A percentile compares a stretch with the other conserved stretches of the same genome.
These are phyloP conservation scores for Scomberomorus guttatus DNA, from an alignment of 2,797 vertebrate genomes.

Conservation along the genomic window DNA sequence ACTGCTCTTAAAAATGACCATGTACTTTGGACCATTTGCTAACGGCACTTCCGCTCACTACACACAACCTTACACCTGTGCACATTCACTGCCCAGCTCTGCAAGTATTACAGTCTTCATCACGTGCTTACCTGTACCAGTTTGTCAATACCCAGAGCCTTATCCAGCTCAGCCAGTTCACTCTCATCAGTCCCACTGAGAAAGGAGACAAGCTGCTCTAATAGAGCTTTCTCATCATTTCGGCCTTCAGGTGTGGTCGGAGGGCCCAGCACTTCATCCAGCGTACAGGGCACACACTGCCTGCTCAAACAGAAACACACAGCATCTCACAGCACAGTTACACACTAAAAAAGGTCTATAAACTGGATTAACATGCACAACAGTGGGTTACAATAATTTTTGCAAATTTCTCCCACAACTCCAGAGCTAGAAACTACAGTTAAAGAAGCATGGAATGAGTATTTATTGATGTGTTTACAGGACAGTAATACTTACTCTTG, in stretches of 20 bases:
- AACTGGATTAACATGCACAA: too few relatives aligned
- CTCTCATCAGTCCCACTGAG: conserved; percentile 96
- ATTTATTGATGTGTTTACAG: too few relatives aligned
- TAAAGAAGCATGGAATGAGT: neutral
- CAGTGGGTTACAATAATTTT: neutral
- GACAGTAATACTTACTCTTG: conserved; percentile 89
- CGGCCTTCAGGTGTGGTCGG: conserved; percentile 92
- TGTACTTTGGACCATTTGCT: too few relatives aligned
- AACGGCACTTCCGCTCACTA: too few relatives aligned
- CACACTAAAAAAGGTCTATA: neutral
- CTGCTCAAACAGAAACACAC: conserved; percentile 76
- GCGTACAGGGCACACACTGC: conserved; percentile 90
- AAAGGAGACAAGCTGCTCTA: conserved; percentile 95
- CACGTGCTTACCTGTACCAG: conserved; percentile 90
- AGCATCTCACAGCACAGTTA: neutral
- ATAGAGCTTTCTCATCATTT: conserved; percentile 93
- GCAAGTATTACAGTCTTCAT: neutral
- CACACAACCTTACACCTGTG: too few relatives aligned
- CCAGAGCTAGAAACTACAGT: neutral
- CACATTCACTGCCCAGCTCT: neutral
- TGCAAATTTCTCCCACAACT: neutral
- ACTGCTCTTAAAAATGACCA: neutral
- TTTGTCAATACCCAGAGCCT: conserved; percentile 97
- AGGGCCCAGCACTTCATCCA: conserved; percentile 94
- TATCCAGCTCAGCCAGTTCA: conserved; percentile 93